Conservation (phyloP, 2,888 invertebrate genomes). For the Mongoloraphidia duomilia region DNA sequence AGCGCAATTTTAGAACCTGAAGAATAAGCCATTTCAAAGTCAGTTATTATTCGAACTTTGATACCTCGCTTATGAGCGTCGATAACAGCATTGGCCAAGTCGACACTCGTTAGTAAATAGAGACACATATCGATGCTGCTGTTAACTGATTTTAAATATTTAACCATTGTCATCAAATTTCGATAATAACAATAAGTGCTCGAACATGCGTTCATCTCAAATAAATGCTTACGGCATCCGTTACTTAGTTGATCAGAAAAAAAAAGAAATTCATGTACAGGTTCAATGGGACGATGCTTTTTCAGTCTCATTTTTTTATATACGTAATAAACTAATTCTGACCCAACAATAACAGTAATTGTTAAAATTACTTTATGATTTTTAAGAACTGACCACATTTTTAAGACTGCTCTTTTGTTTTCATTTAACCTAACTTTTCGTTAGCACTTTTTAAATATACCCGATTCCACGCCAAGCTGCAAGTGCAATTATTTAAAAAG, state of each 20-base stretch:
- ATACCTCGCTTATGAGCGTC: conserved; percentile 38
- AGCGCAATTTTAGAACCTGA: conserved; percentile 23
- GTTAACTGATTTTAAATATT: conserved; percentile 23
- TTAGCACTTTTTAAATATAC: no score
- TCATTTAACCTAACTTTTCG: no score
- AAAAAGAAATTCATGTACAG: neutral
- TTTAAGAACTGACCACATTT: no score
- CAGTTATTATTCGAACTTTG: conserved; percentile 48
- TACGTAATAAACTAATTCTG: no score
- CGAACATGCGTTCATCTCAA: neutral
- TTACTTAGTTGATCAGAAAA: neutral
- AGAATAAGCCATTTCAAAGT: conserved; percentile 40
- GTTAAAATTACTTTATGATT: no score
- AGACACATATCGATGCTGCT: conserved; percentile 52
- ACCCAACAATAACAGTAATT: no score
- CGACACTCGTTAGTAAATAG: conserved; percentile 47
- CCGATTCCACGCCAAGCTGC: no score
- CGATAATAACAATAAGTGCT: neutral
- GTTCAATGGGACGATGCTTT: no score
- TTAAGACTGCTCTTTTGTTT: no score
- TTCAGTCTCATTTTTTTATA: no score
- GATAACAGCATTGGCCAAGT: conserved; percentile 40
- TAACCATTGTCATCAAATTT: neutral
- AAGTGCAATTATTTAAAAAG: no score
- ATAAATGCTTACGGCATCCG: neutral